Evolutionary conservation across 2,888 invertebrate genomes (phyloP).

Genomic region (Parnassius smintheus): DNA sequence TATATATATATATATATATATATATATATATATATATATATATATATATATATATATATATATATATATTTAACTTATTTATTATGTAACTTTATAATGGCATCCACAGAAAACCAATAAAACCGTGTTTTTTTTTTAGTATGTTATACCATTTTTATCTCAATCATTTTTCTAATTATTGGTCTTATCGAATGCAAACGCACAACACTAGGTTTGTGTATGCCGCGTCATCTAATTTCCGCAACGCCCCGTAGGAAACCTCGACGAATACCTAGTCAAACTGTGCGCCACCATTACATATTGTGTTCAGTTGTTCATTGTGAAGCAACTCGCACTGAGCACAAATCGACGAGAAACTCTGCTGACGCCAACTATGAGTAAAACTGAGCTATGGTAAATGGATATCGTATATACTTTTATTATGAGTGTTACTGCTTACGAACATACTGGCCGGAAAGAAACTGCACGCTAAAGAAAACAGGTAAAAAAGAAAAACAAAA

Average conservation of each 20-base stretch:
- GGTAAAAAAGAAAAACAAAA: too few species aligned
- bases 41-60: too few species aligned
- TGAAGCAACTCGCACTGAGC: conserved; percentile 10
- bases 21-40: too few species aligned
- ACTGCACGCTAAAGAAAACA: too few species aligned
- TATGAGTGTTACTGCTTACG: background rate
- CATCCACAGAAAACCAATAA: too few species aligned
- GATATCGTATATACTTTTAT: background rate
- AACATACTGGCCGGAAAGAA: background rate
- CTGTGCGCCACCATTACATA: conserved; percentile 25
- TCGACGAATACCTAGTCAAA: conserved; percentile 52
- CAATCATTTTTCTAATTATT: too few species aligned
- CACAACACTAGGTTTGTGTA: conserved; percentile 29
- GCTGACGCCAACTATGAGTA: conserved; percentile 23
- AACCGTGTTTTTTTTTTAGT: too few species aligned
- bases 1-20: too few species aligned
- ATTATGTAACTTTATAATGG: too few species aligned
- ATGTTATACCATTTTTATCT: too few species aligned
- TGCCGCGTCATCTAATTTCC: conserved; percentile 64
- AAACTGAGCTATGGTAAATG: conserved; percentile 30
- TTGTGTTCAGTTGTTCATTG: conserved; percentile 1
- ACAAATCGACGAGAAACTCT: conserved; percentile 17
- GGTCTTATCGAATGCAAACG: conserved; percentile 8
- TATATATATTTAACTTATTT: too few species aligned
- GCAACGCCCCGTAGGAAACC: conserved; percentile 43